These are phyloP conservation scores for Pseudochromis fuscus DNA, from an alignment of 2,797 vertebrate species.

Conservation along the genomic window DNA sequence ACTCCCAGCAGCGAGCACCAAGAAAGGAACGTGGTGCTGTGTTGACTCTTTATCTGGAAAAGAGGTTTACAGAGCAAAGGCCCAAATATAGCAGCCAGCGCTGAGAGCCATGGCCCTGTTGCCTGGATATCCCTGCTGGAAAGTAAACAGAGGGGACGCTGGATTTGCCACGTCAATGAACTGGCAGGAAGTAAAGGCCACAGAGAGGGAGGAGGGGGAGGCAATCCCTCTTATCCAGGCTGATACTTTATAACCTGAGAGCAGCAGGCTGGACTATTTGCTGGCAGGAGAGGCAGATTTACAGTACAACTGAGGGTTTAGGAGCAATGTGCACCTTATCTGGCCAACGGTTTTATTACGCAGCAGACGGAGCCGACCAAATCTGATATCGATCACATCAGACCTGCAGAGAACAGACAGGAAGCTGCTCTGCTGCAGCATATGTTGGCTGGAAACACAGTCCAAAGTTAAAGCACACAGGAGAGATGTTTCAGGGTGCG, in stretches of 20 bases:
- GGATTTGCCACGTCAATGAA: conserved; percentile 71
- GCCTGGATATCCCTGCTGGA: conserved; percentile 76
- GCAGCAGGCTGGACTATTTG: conserved; percentile 30
- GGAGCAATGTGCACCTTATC: conserved; percentile 27
- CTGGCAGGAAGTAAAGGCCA: conserved; percentile 62
- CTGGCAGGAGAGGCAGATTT: conserved; percentile 16
- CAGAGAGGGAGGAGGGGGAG: background rate
- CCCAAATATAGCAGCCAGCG: conserved; percentile 79
- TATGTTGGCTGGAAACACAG: conserved; percentile 9
- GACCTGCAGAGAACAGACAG: conserved; percentile 33
- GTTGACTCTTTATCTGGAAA: conserved; percentile 78
- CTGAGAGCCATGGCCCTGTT: conserved; percentile 58
- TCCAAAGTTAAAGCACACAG: background rate
- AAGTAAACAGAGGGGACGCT: conserved; percentile 76
- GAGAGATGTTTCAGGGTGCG: background rate
- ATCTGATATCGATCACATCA: conserved; percentile 36
- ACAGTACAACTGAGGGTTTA: conserved; percentile 30
- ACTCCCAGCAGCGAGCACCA: conserved; percentile 73
- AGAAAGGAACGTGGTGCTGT: conserved; percentile 79
- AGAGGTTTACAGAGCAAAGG: conserved; percentile 67
- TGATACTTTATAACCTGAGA: conserved; percentile 45
- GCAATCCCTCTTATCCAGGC: conserved; percentile 42
- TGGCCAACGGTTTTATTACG: conserved; percentile 40
- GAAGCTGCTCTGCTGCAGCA: conserved; percentile 26
- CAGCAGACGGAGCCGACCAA: conserved; percentile 25